A percentile compares a stretch with the other conserved stretches of the same genome.
Conservation (phyloP, 2,888 invertebrate genomes). For the Orchesella flavescens region DNA sequence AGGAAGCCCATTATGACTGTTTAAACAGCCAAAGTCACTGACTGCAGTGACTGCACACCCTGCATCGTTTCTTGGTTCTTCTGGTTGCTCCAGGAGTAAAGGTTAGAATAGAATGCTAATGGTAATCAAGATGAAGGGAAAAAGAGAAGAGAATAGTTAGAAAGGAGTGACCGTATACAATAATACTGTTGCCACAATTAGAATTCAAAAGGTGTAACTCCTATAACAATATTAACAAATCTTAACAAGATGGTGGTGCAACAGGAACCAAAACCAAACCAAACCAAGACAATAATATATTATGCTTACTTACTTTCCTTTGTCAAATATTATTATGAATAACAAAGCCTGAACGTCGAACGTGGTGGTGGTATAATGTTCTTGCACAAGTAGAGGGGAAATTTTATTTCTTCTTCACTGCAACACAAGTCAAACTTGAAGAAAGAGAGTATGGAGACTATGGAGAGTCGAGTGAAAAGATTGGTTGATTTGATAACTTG, state of each 20-base stretch:
- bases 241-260: conserved; percentile 40
- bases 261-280: neutral
- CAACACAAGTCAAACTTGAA: neutral
- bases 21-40: neutral
- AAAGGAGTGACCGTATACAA: conserved; percentile 30
- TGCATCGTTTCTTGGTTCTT: no score
- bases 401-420: neutral
- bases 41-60: no score
- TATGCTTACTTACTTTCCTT: conserved; percentile 30
- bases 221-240: conserved; percentile 39
- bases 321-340: conserved; percentile 38
- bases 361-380: neutral
- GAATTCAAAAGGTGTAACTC: conserved; percentile 51
- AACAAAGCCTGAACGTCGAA: neutral
- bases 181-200: conserved; percentile 37
- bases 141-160: neutral
- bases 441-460: neutral
- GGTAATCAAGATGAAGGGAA: conserved; percentile 7
- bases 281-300: conserved; percentile 3
- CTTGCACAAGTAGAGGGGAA: neutral
- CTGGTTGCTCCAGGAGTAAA: neutral
- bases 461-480: no score
- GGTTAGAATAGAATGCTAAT: conserved; percentile 33
- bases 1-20: neutral
- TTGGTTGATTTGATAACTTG: conserved; percentile 18